Conservation (phyloP, 2,113 vertebrate genomes). For the Typhlomys cinereus region DNA sequence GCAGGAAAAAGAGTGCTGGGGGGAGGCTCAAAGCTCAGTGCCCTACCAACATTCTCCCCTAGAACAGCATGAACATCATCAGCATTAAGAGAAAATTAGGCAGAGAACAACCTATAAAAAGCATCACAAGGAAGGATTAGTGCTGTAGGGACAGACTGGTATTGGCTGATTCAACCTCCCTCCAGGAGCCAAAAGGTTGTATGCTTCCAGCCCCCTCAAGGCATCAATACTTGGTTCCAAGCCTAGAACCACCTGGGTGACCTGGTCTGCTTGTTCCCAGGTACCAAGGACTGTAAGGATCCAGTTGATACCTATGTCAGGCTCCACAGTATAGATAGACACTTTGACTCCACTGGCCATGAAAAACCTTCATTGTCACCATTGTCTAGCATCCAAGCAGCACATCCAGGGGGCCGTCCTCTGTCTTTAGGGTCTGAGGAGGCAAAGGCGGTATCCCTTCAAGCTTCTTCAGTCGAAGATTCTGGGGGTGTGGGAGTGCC, state of each 20-base stretch:
- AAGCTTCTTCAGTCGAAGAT: background rate
- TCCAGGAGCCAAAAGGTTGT: background rate
- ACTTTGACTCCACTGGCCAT: background rate
- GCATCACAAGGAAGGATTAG: too few relatives aligned
- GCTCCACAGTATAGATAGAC: background rate
- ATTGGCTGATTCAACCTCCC: background rate
- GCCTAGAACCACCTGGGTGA: background rate
- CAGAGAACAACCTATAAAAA: accelerated
- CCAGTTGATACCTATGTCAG: background rate
- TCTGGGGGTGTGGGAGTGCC: background rate
- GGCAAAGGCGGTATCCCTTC: background rate
- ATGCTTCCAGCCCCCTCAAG: background rate
- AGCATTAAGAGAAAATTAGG: background rate
- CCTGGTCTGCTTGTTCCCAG: background rate
- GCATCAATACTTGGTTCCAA: background rate
- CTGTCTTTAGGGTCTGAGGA: background rate
- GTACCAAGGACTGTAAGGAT: background rate
- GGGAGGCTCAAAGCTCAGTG: background rate
- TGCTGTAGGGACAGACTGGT: accelerated
- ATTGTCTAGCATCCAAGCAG: accelerated
- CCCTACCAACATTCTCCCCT: background rate
- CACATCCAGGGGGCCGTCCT: background rate
- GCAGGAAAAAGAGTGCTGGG: background rate
- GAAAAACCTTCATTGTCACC: background rate
- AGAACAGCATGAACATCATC: background rate